Conservation (phyloP, 1,140 invertebrate genomes). For the Bombus polaris region DNA sequence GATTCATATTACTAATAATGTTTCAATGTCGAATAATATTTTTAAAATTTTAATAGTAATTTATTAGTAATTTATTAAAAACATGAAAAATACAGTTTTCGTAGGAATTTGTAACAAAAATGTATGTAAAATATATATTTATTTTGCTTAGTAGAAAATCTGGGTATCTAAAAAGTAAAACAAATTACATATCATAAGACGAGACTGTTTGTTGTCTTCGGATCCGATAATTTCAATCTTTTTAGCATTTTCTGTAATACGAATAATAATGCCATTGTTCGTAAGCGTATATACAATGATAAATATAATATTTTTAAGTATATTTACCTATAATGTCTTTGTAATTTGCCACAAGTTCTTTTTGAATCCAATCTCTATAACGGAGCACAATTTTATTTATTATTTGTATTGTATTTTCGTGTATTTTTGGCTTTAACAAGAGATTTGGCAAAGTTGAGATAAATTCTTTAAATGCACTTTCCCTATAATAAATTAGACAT, state of each 20-base stretch:
- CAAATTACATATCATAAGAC: constrained; percentile 78
- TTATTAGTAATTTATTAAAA: constrained; percentile 5
- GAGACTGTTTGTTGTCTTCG: constrained; percentile 69
- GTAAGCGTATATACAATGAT: not conserved
- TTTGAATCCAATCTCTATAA: constrained; percentile 72
- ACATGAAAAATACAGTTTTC: not conserved
- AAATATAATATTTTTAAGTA: constrained; percentile 11
- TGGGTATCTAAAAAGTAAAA: constrained; percentile 77
- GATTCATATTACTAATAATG: constrained; percentile 18
- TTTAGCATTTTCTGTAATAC: constrained; percentile 78
- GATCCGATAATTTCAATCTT: constrained; percentile 74
- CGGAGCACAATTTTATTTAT: constrained; percentile 75
- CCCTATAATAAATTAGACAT: constrained; percentile 59
- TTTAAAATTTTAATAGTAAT: constrained; percentile 5
- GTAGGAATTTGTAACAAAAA: not conserved
- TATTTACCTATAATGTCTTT: constrained; percentile 75
- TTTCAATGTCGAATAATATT: not conserved
- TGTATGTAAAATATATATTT: constrained; percentile 7
- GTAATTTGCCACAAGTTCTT: constrained; percentile 71
- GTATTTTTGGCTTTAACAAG: constrained; percentile 71
- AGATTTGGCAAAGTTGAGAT: constrained; percentile 72
- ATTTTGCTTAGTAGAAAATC: constrained; percentile 72
- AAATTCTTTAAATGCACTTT: constrained; percentile 74
- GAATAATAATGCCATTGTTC: constrained; percentile 38
- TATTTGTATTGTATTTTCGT: constrained; percentile 73